These are phyloP conservation scores for Spinus pinus DNA, from an alignment of 2,797 vertebrate genomes.

Conservation along the genomic window DNA sequence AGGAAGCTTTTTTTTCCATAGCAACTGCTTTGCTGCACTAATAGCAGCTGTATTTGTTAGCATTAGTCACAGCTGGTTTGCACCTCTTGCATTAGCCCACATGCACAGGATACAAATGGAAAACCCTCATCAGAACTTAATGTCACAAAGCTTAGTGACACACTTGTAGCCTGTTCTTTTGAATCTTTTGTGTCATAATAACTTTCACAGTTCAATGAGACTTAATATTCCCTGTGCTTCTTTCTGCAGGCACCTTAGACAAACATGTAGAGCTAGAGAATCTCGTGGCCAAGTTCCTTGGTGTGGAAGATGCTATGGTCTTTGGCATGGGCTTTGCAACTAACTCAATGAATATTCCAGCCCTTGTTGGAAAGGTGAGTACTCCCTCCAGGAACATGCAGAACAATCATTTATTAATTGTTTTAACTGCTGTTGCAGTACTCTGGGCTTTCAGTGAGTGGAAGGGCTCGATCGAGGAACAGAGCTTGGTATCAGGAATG, in stretches of 20 bases:
- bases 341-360: slow-evolving; percentile 95
- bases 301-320: slow-evolving; percentile 89
- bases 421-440: neutral
- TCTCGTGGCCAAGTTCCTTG: slow-evolving; percentile 84
- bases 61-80: neutral
- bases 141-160: neutral
- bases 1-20: neutral
- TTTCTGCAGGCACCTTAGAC: slow-evolving; percentile 85
- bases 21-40: neutral
- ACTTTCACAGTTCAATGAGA: neutral
- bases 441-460: neutral
- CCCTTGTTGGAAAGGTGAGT: slow-evolving; percentile 86
- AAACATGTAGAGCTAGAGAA: slow-evolving; percentile 87
- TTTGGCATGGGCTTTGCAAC: slow-evolving; percentile 98
- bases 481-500: neutral
- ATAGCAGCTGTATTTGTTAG: neutral
- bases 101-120: neutral
- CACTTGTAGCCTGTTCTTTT: neutral
- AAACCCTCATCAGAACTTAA: neutral
- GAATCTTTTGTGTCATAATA: neutral
- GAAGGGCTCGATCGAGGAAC: neutral
- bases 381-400: neutral
- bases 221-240: neutral
- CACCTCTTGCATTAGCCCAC: neutral
- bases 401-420: neutral